Evolutionary conservation across 2,113 vertebrate species (phyloP).

Genomic region (rabbit (Oryctolagus cuniculus)): DNA sequence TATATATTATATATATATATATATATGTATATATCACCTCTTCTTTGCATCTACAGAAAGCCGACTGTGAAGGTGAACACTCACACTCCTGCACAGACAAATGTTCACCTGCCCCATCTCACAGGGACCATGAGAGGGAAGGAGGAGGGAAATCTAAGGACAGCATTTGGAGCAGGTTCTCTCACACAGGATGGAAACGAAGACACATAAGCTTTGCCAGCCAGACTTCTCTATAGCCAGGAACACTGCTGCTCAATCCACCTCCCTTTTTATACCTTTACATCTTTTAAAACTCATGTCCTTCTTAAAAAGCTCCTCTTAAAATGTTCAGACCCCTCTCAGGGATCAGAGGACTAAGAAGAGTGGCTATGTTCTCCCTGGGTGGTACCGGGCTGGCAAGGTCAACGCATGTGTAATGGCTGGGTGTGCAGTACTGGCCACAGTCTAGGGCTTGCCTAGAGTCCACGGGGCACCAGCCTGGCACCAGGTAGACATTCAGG

Average conservation of each 20-base stretch:
- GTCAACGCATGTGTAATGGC: background rate
- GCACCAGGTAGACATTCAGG: background rate
- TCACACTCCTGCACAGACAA: background rate
- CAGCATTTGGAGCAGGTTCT: background rate
- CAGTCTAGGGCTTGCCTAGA: no score
- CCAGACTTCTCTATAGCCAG: background rate
- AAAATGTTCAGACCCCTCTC: background rate
- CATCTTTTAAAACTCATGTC: background rate
- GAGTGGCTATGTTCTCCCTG: background rate
- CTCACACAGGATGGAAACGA: background rate
- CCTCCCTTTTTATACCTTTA: background rate
- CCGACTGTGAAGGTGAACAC: background rate
- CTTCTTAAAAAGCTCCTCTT: background rate
- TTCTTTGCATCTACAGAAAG: background rate
- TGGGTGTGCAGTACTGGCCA: fast-evolving
- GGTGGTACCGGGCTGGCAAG: fast-evolving
- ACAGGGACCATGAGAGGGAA: background rate
- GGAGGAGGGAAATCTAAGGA: background rate
- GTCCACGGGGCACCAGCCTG: background rate
- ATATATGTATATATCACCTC: background rate
- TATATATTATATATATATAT: no score
- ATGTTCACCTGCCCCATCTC: background rate
- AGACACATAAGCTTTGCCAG: background rate
- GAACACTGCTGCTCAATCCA: background rate
- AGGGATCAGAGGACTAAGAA: background rate